A percentile compares a stretch with the other conserved stretches of the same genome.
Conservation (phyloP, 2,888 invertebrate species). For the Pseudococcus viburni region DNA sequence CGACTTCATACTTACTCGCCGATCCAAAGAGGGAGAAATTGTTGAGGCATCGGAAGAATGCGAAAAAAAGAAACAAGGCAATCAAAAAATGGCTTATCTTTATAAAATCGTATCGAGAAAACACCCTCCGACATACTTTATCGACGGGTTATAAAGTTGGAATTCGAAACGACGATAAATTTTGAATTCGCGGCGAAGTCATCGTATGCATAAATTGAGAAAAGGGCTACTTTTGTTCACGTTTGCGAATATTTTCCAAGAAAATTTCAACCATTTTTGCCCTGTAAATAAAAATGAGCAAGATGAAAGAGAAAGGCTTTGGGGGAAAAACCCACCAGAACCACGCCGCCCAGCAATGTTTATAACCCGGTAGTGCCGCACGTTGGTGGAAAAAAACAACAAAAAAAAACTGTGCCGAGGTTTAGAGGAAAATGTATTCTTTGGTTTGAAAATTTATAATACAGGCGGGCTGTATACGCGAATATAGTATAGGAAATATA, state of each 20-base stretch:
- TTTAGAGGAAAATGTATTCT: conserved; percentile 49
- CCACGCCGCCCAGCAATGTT: too few species aligned
- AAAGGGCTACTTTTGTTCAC: background rate
- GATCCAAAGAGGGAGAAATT: background rate
- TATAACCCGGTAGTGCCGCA: background rate
- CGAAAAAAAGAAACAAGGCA: background rate
- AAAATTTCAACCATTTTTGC: background rate
- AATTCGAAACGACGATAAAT: conserved; percentile 1
- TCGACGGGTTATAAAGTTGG: background rate
- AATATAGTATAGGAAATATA: conserved; percentile 26
- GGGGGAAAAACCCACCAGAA: background rate
- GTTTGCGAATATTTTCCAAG: background rate
- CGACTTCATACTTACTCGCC: background rate
- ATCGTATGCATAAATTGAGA: background rate
- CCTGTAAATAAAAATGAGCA: background rate
- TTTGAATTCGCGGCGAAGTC: background rate
- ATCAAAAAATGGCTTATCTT: conserved; percentile 36
- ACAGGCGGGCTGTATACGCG: background rate
- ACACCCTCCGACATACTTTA: background rate
- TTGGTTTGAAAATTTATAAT: conserved; percentile 47
- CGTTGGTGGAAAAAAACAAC: background rate
- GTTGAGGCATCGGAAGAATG: background rate
- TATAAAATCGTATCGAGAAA: conserved; percentile 21
- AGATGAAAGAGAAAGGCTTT: background rate
- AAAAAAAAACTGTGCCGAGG: conserved; percentile 13